phyloP scores from a whole-genome alignment of 2,797 vertebrate species.

The Pipistrellus pygmaeus region DNA sequence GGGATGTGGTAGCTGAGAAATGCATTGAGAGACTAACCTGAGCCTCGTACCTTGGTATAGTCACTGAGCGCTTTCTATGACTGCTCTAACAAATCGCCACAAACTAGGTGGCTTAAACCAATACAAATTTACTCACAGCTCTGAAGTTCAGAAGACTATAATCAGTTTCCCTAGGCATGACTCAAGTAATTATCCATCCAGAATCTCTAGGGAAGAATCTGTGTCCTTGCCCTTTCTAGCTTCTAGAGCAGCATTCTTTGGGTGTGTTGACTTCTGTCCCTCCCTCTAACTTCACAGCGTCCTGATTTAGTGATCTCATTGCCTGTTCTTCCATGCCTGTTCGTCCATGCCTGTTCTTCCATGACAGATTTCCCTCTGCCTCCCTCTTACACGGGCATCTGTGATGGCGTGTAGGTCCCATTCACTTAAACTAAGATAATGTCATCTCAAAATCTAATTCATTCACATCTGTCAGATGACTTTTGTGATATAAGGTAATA shows the following conservation, averaged over 20 bases:
- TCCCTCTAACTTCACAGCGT: neutral
- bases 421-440: neutral
- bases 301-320: neutral
- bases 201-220: neutral
- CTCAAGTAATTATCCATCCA: neutral
- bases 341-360: neutral
- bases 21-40: neutral
- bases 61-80: neutral
- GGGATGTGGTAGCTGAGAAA: neutral
- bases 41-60: neutral
- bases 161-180: neutral
- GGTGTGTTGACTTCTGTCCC: neutral
- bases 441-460: neutral
- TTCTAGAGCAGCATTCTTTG: neutral
- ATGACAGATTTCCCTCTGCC: neutral
- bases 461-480: neutral
- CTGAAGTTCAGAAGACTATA: neutral
- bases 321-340: neutral
- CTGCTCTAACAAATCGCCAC: neutral
- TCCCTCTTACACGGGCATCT: neutral
- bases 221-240: neutral
- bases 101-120: neutral
- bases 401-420: neutral
- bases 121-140: neutral
- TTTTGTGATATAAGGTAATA: neutral